These are phyloP conservation scores for Coremacera marginata DNA, from an alignment of 2,888 invertebrate genomes.

Conservation along the genomic window DNA sequence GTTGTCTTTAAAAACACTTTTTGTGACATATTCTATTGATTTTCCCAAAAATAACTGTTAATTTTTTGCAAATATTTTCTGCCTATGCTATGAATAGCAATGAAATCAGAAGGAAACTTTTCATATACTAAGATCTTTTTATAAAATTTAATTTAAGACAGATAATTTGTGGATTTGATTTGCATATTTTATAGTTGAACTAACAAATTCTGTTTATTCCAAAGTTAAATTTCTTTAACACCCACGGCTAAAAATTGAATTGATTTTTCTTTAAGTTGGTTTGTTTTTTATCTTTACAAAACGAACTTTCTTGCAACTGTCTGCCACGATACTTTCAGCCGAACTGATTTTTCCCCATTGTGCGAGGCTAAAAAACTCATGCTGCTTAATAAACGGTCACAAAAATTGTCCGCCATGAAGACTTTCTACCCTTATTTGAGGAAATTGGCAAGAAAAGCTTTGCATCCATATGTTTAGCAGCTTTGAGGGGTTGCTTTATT, in stretches of 20 bases:
- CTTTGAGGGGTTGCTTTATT: conserved; percentile 13
- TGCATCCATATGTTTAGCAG: conserved; percentile 17
- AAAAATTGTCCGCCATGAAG: conserved; percentile 12
- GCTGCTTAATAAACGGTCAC: neutral
- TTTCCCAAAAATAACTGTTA: conserved; percentile 1
- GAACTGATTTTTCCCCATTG: conserved; percentile 46
- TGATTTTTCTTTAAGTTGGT: conserved; percentile 15
- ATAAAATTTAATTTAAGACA: too few relatives aligned
- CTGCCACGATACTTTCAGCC: conserved; percentile 45
- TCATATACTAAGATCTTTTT: too few relatives aligned
- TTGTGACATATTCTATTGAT: conserved; percentile 25
- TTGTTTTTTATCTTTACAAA: conserved; percentile 1
- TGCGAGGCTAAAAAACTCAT: conserved; percentile 21
- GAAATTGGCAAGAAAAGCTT: conserved; percentile 24
- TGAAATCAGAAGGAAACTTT: neutral
- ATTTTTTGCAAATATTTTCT: neutral
- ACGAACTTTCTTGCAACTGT: conserved; percentile 39
- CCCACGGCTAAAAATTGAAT: conserved; percentile 26
- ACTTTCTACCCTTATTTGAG: conserved; percentile 8
- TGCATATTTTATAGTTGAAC: neutral
- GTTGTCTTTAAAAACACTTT: neutral
- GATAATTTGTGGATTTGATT: neutral
- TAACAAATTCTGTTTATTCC: neutral
- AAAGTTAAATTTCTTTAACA: neutral
- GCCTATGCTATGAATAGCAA: neutral